Base-by-base conservation (phyloP, 1,140 invertebrate species). In the Megalonaias nervosa region DNA sequence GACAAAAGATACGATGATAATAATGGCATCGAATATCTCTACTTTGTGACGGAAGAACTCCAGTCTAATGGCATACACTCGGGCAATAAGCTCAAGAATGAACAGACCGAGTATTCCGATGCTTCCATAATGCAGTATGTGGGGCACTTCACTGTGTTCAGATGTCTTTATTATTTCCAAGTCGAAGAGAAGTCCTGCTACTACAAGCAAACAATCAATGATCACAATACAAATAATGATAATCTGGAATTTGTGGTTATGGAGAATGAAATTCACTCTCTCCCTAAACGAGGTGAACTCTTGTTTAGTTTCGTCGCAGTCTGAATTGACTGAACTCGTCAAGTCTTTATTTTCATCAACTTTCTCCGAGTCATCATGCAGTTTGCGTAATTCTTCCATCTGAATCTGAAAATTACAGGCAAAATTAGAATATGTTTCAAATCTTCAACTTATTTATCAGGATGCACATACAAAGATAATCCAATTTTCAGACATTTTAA, bases 21-120 rank as follows among this genome's bases (percentile, higher is more conserved):
- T 81, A 69, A 90, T 55, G 17, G 88, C 89, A 85, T 91, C 91
- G 86, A 91, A 91, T 71, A 91, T 58, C 73, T 91, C 91, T 73
- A 90, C 64, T 74, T 91, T 91, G 77, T 89, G 86, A 56, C 82
- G 82, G 74, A 91, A 90, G 75, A 90, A 91, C 16, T 83, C 83
- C 48, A 88, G 58, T n/a, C 90, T 71, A 78, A 90, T 84, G 6
- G 87, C 89, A 83, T 87, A 91, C 1, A 91, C 67, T 60, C 90
- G 87, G 13, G 88, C 58, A 17, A 74, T n/a, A 67, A 91, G 87
- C 75, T 91, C 91, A 57, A 91, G 69, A 14, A 91, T 21, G 75
- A 91, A 91, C 2, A 91, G 38, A 19, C 79, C 79, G 13, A 91
- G 81, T 21, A 91, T 88, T 38, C 73, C 68, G 61, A 91, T 82